These are phyloP conservation scores for Drosophila mayri DNA, from an alignment of 1,140 invertebrate genomes.

Conservation along the genomic window DNA sequence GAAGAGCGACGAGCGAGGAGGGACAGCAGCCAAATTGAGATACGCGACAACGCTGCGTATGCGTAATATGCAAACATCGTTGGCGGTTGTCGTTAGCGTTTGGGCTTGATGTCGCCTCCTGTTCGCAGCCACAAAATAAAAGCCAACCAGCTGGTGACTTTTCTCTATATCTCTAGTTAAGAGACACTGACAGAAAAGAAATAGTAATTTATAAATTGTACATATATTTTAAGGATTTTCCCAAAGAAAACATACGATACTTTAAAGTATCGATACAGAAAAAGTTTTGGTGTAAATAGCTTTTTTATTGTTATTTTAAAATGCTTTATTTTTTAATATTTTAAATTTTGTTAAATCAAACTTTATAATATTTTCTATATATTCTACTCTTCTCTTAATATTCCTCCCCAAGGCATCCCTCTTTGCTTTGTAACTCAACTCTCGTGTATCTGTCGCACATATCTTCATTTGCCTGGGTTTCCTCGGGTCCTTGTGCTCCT, in stretches of 20 bases:
- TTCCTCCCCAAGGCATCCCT: neutral
- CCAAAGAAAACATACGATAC: no score
- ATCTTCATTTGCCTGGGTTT: constrained; percentile 60
- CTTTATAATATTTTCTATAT: neutral
- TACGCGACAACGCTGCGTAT: constrained; percentile 70
- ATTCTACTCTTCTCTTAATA: neutral
- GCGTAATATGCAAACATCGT: constrained; percentile 59
- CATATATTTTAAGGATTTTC: no score
- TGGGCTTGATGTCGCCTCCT: constrained; percentile 22
- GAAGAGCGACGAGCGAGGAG: neutral
- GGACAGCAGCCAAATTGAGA: constrained; percentile 45
- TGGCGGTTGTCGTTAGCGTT: constrained; percentile 39
- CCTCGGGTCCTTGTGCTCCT: constrained; percentile 27
- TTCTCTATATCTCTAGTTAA: constrained; percentile 10
- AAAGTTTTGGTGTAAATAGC: no score
- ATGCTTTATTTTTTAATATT: neutral
- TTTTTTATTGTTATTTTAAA: no score
- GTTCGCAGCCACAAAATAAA: constrained; percentile 36
- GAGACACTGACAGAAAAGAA: constrained; percentile 17
- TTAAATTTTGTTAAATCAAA: neutral
- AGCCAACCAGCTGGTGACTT: constrained; percentile 42
- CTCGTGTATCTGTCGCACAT: constrained; percentile 29
- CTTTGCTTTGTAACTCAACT: neutral
- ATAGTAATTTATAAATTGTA: neutral
- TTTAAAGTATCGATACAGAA: no score